These are phyloP conservation scores for Sitophilus oryzae DNA, from an alignment of 1,140 invertebrate genomes.

Conservation along the genomic window DNA sequence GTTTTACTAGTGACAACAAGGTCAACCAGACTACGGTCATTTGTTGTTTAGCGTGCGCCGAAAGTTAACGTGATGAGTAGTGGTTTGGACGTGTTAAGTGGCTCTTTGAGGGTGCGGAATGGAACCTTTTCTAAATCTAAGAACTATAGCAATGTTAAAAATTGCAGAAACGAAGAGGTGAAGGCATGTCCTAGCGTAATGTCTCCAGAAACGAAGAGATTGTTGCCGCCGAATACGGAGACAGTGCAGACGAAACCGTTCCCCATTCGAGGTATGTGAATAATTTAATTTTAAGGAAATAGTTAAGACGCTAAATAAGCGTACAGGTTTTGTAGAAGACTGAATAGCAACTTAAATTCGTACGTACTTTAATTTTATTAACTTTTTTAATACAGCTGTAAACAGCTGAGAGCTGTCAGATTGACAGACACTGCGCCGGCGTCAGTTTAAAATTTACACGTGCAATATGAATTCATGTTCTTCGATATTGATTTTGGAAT, in stretches of 20 bases:
- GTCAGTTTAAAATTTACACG: neutral
- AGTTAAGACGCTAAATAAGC: too few species aligned
- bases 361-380: too few species aligned
- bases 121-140: conserved; percentile 26
- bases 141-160: conserved; percentile 24
- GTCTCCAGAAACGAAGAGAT: conserved; percentile 57
- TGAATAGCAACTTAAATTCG: too few species aligned
- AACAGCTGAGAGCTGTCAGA: neutral
- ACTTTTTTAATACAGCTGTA: neutral
- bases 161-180: conserved; percentile 44
- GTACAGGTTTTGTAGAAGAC: too few species aligned
- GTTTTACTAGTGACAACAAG: neutral
- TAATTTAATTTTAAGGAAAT: too few species aligned
- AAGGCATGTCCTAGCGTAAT: conserved; percentile 58
- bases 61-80: conserved; percentile 27
- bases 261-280: conserved; percentile 63
- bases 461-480: too few species aligned
- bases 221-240: conserved; percentile 65
- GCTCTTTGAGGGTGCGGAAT: conserved; percentile 41
- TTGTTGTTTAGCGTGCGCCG: conserved; percentile 2
- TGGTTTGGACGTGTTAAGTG: conserved; percentile 38
- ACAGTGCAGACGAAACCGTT: conserved; percentile 82
- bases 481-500: too few species aligned
- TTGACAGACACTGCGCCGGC: neutral
- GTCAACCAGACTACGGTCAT: conserved; percentile 2